Conservation (phyloP, 2,797 vertebrate genomes). For the Macropus fuliginosus region DNA sequence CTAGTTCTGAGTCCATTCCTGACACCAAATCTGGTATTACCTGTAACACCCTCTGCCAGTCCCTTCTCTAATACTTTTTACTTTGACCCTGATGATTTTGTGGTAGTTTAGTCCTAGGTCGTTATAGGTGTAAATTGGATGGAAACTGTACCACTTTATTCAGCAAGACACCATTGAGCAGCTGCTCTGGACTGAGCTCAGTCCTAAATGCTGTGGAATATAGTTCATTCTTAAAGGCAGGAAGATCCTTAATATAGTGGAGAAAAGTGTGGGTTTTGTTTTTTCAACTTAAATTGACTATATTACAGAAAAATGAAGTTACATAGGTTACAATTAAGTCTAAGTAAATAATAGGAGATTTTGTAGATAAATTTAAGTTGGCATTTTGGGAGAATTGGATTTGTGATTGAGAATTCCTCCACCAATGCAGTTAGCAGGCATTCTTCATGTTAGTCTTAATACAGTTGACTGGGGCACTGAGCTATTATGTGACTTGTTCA, state of each 20-base stretch:
- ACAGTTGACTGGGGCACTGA: too few species aligned
- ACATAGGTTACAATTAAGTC: neutral
- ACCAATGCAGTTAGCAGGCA: neutral
- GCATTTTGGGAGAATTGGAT: neutral
- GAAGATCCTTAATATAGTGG: neutral
- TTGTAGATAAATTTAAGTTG: too few species aligned
- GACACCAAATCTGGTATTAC: neutral
- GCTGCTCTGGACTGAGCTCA: neutral
- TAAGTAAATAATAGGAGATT: too few species aligned
- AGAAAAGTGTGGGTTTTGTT: neutral
- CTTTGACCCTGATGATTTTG: neutral
- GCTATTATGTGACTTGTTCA: too few species aligned
- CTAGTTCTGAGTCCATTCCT: neutral
- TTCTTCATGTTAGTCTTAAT: neutral
- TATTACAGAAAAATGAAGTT: neutral
- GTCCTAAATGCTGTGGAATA: neutral
- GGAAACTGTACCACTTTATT: neutral
- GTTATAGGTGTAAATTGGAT: neutral
- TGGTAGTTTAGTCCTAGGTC: neutral
- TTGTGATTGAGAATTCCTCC: neutral
- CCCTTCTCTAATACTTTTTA: neutral
- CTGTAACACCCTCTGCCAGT: neutral
- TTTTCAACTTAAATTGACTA: neutral
- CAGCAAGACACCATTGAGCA: neutral
- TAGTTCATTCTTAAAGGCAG: neutral